These are phyloP conservation scores for Halcyon chelicuti DNA, from an alignment of 2,797 vertebrate genomes.

Conservation along the genomic window DNA sequence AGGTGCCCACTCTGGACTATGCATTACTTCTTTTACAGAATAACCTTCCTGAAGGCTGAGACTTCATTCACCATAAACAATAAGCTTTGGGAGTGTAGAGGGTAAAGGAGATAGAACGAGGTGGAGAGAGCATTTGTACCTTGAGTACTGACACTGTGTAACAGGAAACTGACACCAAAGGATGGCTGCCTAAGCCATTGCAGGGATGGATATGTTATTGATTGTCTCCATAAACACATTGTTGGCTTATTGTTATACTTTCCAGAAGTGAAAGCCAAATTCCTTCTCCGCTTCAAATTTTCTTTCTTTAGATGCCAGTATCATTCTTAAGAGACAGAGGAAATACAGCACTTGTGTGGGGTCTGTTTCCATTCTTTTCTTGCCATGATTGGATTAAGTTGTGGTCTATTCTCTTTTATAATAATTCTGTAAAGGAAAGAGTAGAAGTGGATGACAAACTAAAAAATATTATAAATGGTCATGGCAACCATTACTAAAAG, in stretches of 20 bases:
- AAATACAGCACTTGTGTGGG: not conserved
- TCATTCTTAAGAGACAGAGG: not conserved
- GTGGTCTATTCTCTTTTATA: not conserved
- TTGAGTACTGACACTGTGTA: not conserved
- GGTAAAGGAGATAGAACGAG: not conserved
- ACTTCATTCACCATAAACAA: not conserved
- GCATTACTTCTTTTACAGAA: not conserved
- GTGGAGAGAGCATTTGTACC: not conserved
- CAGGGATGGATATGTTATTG: not conserved
- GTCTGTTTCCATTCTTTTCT: conserved; percentile 25
- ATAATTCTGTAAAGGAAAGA: not conserved
- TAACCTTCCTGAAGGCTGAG: not conserved
- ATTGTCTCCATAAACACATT: not conserved
- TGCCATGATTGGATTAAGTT: conserved; percentile 5
- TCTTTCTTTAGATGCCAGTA: conserved; percentile 36
- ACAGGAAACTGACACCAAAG: not conserved
- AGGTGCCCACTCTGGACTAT: not conserved
- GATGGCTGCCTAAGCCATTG: not conserved
- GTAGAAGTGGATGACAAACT: not conserved
- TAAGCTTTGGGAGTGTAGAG: not conserved
- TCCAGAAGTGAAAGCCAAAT: conserved; percentile 39
- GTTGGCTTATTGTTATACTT: conserved; percentile 11
- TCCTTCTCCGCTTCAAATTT: conserved; percentile 5
- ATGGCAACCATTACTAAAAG: not conserved
- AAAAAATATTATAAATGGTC: not conserved